Evolutionary conservation across 2,113 vertebrate species (phyloP).

Genomic region (Lamprologus lemairii): DNA sequence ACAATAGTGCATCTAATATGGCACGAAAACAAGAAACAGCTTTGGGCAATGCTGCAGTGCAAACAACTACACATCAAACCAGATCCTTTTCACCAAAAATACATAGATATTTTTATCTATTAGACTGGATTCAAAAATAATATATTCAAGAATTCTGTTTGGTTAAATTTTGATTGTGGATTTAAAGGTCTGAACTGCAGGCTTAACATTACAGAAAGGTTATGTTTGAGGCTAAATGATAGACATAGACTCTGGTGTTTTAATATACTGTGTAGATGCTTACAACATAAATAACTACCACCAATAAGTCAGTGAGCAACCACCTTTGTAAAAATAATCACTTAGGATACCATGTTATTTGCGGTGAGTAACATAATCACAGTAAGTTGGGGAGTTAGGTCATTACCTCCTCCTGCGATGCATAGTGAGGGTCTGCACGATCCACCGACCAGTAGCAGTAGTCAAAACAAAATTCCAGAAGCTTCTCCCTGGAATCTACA

Average conservation of each 20-base stretch:
- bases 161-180: not conserved
- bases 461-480: slow-evolving; percentile 89
- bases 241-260: not conserved
- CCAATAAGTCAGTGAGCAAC: not conserved
- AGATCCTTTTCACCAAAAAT: not conserved
- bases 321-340: not conserved
- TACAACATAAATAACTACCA: not conserved
- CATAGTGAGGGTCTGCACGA: slow-evolving; percentile 80
- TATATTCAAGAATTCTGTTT: not conserved
- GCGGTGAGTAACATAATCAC: not conserved
- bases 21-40: not conserved
- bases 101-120: not conserved
- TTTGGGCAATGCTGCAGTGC: not conserved
- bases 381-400: not conserved
- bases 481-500: slow-evolving; percentile 82
- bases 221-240: not conserved
- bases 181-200: not conserved
- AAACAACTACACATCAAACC: not conserved
- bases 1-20: not conserved
- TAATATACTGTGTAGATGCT: not conserved
- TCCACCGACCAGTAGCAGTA: slow-evolving; percentile 97
- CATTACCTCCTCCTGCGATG: slow-evolving; percentile 92
- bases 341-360: not conserved
- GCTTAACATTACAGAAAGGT: not conserved
- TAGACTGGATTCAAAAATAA: not conserved